phyloP scores from a whole-genome alignment of 2,113 vertebrate species.

The Laterallus jamaicensis region DNA sequence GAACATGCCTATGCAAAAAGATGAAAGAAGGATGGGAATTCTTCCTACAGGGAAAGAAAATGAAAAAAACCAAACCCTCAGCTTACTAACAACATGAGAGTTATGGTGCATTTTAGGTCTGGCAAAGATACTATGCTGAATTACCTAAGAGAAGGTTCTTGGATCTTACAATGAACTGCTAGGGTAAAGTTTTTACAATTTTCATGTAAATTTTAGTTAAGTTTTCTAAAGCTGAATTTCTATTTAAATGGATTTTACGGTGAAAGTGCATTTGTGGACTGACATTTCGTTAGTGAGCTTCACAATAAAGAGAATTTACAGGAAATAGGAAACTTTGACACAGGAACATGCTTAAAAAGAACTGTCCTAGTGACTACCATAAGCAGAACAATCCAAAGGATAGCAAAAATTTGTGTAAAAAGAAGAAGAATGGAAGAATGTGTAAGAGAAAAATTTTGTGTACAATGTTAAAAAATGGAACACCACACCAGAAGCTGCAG shows the following conservation, averaged over 20 bases:
- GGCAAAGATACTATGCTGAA: neutral
- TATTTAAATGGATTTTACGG: neutral
- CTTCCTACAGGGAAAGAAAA: neutral
- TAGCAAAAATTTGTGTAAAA: neutral
- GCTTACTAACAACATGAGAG: neutral
- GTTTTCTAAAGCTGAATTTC: neutral
- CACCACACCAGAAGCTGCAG: neutral
- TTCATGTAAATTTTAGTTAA: neutral
- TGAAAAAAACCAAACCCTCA: neutral
- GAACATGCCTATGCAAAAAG: neutral
- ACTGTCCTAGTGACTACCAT: neutral
- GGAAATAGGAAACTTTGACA: neutral
- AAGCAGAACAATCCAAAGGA: neutral
- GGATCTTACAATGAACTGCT: neutral
- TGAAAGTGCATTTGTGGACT: neutral
- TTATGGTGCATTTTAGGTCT: neutral
- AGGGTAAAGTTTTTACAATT: neutral
- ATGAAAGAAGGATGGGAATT: neutral
- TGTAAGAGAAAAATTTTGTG: neutral
- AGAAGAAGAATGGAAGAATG: neutral
- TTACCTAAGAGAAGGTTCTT: neutral
- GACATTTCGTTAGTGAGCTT: neutral
- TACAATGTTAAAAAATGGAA: neutral
- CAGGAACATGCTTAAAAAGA: neutral
- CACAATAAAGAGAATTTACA: neutral